Evolutionary conservation across 2,888 invertebrate species (phyloP), one percentile per base, ranked within the genome.

Genomic region (Tinea pellionella): DNA sequence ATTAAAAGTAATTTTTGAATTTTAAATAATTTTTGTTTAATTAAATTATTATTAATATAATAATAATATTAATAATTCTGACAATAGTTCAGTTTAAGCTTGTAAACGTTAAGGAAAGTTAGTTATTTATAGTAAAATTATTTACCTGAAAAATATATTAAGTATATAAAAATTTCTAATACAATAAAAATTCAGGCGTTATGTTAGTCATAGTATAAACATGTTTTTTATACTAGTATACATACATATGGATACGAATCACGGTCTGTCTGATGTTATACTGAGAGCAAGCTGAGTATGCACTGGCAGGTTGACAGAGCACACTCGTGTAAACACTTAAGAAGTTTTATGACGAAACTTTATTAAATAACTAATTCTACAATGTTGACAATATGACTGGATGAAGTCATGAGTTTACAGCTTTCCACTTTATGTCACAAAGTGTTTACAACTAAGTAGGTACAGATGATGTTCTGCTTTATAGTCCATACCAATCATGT

Each of bases 1-100:
- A 71, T 70, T 76, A 70, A 75, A 76, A 74, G 69, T 57, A 68
- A 66, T 62, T 71, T 74, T 75, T 74, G 71, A 75, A 77, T 74
- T 74, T 71, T 7, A 30, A 30, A 30, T 4, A 7, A 30, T 30
- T 30, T 30, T 30, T 30, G 4, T 30, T 24, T 24, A 24, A 24
- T 24, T 24, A 24, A 24, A 24, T 24, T 6, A 24, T 24, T n/a
- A n/a, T 24, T 24, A 42, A 4, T 42, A 15, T 42, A 42, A 42
- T 4, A 42, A 15, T 4, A 42, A 42, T 42, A 42, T 8, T 24
- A n/a, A n/a, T n/a, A n/a, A n/a, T n/a, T n/a, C n/a, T n/a, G n/a
- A n/a, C n/a, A n/a, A n/a, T n/a, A n/a, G n/a, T n/a, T n/a, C n/a
- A n/a, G n/a, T n/a, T n/a, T n/a, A n/a, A n/a, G n/a, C n/a, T n/a